These are phyloP conservation scores for Bombus waltoni DNA, from an alignment of 1,140 invertebrate species.

Conservation along the genomic window DNA sequence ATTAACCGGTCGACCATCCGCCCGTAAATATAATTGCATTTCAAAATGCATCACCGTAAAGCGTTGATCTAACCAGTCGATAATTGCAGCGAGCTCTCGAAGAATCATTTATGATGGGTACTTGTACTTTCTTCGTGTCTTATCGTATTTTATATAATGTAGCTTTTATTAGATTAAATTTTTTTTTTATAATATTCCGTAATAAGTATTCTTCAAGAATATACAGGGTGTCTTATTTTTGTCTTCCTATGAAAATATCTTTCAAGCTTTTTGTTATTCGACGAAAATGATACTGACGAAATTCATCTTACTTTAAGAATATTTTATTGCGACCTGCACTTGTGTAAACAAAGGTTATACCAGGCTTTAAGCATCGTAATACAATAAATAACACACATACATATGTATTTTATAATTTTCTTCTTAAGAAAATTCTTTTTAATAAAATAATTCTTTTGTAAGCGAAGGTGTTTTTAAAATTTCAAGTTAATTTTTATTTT, in stretches of 20 bases:
- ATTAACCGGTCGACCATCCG: slow-evolving; percentile 21
- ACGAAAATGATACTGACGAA: neutral
- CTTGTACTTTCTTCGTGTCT: neutral
- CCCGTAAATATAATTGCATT: slow-evolving; percentile 48
- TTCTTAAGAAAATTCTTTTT: too few relatives aligned
- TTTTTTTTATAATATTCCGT: neutral
- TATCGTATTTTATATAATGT: neutral
- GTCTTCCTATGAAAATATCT: neutral
- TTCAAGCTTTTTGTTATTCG: neutral
- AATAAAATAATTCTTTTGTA: neutral
- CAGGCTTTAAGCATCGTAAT: too few relatives aligned
- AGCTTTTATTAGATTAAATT: neutral
- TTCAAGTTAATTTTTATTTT: neutral
- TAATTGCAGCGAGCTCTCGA: slow-evolving; percentile 2
- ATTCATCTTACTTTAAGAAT: neutral
- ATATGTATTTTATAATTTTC: too few relatives aligned
- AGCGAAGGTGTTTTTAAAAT: neutral
- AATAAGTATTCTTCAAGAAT: neutral
- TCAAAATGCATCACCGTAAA: slow-evolving; percentile 36
- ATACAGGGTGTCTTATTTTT: neutral
- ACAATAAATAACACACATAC: too few relatives aligned
- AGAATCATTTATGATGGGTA: neutral
- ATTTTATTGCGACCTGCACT: neutral
- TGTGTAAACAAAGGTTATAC: too few relatives aligned
- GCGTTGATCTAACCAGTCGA: slow-evolving; percentile 11